Evolutionary conservation across 2,888 invertebrate species (phyloP), one percentile per base, ranked within the genome.

Genomic region (Sphecodes monilicornis): DNA sequence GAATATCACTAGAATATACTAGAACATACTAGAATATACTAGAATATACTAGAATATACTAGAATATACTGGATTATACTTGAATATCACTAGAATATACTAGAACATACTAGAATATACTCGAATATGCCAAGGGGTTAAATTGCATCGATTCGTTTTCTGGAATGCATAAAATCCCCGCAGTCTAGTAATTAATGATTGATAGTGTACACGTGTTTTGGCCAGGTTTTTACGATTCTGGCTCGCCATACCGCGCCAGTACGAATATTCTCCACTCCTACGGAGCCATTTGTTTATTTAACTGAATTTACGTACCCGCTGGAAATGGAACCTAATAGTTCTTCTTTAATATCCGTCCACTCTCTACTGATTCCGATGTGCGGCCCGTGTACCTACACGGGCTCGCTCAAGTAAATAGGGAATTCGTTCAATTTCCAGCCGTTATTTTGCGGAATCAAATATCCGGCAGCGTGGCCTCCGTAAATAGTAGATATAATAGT

Each of bases 401-500:
- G n/a, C 69, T 13, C 69, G 41, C 32, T 50, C 32, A 46, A 70
- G 41, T 29, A 36, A 69, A 76, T 50, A 54, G 32, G 43, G 29
- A 16, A 26, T 66, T 71, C 39, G 54, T 73, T 10, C 76, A 73
- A 76, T 83, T 76, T 75, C 78, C n/a, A 32, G 0, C 64, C 43
- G 73, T 57, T 76, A 76, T 78, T 78, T 69, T 75, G 22, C 54
- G 41, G 41, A 85, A 77, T 73, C 54, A 77, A 84, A 85, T 80
- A 84, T 79, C 85, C 76, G 76, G 64, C 22, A 22, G 39, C 60
- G 13, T 13, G 0, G 36, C 18, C n/a, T 50, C 68, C 72, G 78
- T 39, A 84, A 84, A 85, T 64, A 83, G 68, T 76, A 66, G 46
- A 74, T 78, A 78, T 71, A 78, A 81, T 73, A 66, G 70, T 29